A percentile compares a stretch with the other conserved stretches of the same genome.
Evolutionary conservation across 2,113 vertebrate genomes (phyloP).

Genomic region (Formicarius rufipectus): DNA sequence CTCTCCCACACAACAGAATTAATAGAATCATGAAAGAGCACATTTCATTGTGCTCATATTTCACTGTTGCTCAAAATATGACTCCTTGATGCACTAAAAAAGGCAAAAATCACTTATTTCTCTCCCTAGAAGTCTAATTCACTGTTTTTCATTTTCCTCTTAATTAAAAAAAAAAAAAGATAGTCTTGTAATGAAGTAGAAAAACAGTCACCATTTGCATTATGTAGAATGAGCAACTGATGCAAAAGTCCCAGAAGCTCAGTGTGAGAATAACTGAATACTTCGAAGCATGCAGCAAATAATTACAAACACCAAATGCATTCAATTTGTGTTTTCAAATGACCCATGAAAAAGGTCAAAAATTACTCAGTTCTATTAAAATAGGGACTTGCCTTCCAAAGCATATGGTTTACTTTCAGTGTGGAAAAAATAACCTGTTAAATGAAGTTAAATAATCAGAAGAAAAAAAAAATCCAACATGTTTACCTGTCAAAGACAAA

Average conservation of each 20-base stretch:
- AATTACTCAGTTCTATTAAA: not conserved
- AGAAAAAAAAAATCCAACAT: accelerated
- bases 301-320: not conserved
- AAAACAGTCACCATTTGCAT: not conserved
- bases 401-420: not conserved
- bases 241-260: not conserved
- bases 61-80: not conserved
- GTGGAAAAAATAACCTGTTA: not conserved
- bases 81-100: not conserved
- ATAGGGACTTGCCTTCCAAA: not conserved
- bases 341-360: not conserved
- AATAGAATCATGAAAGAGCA: not conserved
- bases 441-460: not conserved
- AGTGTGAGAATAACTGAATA: not conserved
- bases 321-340: not conserved
- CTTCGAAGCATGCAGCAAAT: not conserved
- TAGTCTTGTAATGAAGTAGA: not conserved
- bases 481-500: not conserved
- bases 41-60: not conserved
- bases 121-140: not conserved
- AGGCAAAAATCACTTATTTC: not conserved
- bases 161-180: not conserved
- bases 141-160: not conserved
- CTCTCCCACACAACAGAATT: not conserved
- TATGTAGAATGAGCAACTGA: not conserved